Base-by-base conservation (phyloP, 2,888 invertebrate genomes). In the Patella depressa region DNA sequence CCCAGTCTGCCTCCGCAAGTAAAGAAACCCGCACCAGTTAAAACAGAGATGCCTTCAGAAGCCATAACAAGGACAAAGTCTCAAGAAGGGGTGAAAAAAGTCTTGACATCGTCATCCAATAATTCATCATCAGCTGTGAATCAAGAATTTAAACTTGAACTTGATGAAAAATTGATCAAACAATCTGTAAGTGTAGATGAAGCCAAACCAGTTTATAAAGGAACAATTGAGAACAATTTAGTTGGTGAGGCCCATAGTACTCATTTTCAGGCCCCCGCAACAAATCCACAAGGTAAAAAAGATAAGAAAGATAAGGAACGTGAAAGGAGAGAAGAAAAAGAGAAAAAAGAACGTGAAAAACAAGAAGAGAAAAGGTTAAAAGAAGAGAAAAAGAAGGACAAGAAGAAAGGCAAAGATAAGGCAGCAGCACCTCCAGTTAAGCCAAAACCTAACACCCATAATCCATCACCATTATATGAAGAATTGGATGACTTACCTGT, bases 281-380 rank as follows among this genome's bases (percentile, higher is more conserved):
- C 45, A 45, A 45, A 45, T 45, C 45, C 45, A 45, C 45, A 78
- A 74, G 53, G 70, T 19, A 79, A 75, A 73, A 57, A 78, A 34
- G 76, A 76, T 57, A 34, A 24, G 53, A 24, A 72, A 57, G 73
- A 65, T 29, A 76, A 72, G 34, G 73, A 59, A 34, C 15, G 57
- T 71, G 74, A 55, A 78, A 72, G 29, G 70, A 76, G 54, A 75
- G 53, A 53, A 79, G 78, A 75, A 80, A 74, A 59, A 79, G 75
- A 74, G 72, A 34, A 74, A 78, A 78, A 78, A 73, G 77, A 29
- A 74, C 77, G 73, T 78, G 74, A 74, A 74, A 79, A 73, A 54
- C 54, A 79, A 71, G 73, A 59, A 65, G 80, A 77, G 73, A 53
- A 73, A 53, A 79, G 78, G 53, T 71, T 78, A 55, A 75, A 79